Evolutionary conservation across 1,140 invertebrate species (phyloP).

Genomic region (Pachypsylla venusta): DNA sequence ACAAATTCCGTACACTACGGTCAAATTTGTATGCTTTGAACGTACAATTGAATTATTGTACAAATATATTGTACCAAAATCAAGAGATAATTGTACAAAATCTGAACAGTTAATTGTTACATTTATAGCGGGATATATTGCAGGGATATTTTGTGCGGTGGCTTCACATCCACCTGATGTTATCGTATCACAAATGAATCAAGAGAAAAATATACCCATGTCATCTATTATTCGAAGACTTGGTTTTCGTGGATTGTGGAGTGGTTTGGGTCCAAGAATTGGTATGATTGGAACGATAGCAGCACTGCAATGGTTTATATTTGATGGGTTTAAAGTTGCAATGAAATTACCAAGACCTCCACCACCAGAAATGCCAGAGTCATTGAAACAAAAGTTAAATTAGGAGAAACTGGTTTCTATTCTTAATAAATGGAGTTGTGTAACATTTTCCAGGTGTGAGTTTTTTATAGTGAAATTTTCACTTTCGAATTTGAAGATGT

Average conservation of each 20-base stretch:
- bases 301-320: constrained; percentile 99
- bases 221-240: constrained; percentile 49
- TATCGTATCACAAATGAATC: constrained; percentile 72
- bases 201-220: constrained; percentile 53
- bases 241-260: constrained; percentile 75
- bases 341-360: constrained; percentile 89
- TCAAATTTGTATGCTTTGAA: constrained; percentile 83
- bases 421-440: too few relatives aligned
- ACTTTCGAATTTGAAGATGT: too few relatives aligned
- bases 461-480: too few relatives aligned
- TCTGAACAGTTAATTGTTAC: constrained; percentile 65
- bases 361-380: constrained; percentile 96
- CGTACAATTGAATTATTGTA: constrained; percentile 64
- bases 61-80: constrained; percentile 60
- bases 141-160: constrained; percentile 74
- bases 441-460: too few relatives aligned
- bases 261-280: constrained; percentile 91
- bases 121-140: constrained; percentile 72
- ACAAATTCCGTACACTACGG: constrained; percentile 84
- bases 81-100: constrained; percentile 57
- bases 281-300: constrained; percentile 99
- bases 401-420: too few relatives aligned
- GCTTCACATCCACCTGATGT: constrained; percentile 82
- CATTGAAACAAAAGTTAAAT: constrained; percentile 71
- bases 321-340: constrained; percentile 88